Percentiles rank a stretch among this genome's conserved stretches.
Conservation (phyloP, 2,888 invertebrate genomes). For the Campaea margaritaria region DNA sequence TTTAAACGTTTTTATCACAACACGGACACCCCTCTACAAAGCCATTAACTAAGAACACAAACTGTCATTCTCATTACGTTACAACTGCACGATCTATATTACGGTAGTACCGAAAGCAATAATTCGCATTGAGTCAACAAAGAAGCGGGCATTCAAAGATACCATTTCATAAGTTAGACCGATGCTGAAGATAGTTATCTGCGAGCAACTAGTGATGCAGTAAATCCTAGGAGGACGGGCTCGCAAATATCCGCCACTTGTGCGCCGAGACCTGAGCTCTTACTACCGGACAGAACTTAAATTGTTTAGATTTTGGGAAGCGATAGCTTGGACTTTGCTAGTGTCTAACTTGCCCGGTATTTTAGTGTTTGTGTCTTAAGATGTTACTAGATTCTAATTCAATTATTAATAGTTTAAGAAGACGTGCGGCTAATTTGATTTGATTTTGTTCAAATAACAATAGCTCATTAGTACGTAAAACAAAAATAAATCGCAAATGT, state of each 20-base stretch:
- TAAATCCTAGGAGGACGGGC: conserved; percentile 74
- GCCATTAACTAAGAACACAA: conserved; percentile 77
- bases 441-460: too few relatives aligned
- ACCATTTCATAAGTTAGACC: conserved; percentile 78
- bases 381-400: conserved; percentile 1
- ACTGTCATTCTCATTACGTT: conserved; percentile 66
- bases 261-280: conserved; percentile 58
- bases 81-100: conserved; percentile 72
- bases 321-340: conserved; percentile 39
- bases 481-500: too few relatives aligned
- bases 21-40: conserved; percentile 57
- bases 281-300: conserved; percentile 58
- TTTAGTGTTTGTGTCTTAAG: neutral
- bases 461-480: too few relatives aligned
- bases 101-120: conserved; percentile 71
- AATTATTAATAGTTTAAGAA: neutral
- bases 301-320: conserved; percentile 57
- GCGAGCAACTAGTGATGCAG: conserved; percentile 78
- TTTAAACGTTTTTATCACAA: conserved; percentile 62
- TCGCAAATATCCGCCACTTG: conserved; percentile 68
- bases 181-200: conserved; percentile 74
- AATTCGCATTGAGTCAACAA: conserved; percentile 72
- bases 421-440: too few relatives aligned
- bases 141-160: conserved; percentile 69
- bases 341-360: conserved; percentile 7